These are phyloP conservation scores for Oncorhynchus keta DNA, from an alignment of 2,113 vertebrate species.

Conservation along the genomic window DNA sequence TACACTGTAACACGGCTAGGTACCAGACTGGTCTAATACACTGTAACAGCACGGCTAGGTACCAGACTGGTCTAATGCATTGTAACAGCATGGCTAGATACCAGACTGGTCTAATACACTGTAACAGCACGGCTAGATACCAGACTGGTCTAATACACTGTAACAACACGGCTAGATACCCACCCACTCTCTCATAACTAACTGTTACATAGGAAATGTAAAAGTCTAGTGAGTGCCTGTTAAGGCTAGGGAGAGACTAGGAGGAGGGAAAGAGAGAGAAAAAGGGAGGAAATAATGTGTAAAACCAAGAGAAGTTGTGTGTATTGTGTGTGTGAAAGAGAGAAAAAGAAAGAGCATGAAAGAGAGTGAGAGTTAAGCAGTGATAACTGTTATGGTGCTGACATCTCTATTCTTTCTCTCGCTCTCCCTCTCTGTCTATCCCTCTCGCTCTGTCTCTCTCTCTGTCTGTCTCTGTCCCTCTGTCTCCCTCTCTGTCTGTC, in stretches of 20 bases:
- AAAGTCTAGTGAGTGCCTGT: too few relatives aligned
- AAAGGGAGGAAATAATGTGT: not conserved
- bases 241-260: not conserved
- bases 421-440: too few relatives aligned
- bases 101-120: too few relatives aligned
- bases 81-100: not conserved
- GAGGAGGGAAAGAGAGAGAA: not conserved
- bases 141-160: too few relatives aligned
- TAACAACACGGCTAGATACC: not conserved
- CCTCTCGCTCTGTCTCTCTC: slow-evolving; percentile 11
- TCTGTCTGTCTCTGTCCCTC: not conserved
- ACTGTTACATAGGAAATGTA: not conserved
- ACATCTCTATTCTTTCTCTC: too few relatives aligned
- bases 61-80: too few relatives aligned
- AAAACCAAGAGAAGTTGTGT: slow-evolving; percentile 6
- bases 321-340: not conserved
- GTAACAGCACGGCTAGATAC: not conserved
- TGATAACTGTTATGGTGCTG: not conserved
- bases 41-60: not conserved
- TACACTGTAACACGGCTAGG: not conserved
- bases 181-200: not conserved
- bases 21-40: too few relatives aligned
- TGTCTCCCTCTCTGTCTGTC: too few relatives aligned
- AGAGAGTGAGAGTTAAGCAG: not conserved
- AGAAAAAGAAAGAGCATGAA: not conserved